Evolutionary conservation across 2,113 vertebrate genomes (phyloP).

Genomic region (Sinosuthora webbiana): DNA sequence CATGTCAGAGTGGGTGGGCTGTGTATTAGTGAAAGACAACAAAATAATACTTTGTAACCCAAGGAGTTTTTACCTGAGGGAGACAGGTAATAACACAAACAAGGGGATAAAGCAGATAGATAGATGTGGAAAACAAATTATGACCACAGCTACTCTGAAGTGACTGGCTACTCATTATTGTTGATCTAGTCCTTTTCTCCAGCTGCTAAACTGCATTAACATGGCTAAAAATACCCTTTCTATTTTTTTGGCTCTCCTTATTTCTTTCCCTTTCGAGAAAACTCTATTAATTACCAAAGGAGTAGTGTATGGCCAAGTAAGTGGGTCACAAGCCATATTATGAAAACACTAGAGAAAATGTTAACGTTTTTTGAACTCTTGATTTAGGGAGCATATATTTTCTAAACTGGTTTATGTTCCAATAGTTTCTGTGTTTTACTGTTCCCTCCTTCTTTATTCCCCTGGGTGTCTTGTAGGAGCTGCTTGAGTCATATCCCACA

Average conservation of each 20-base stretch:
- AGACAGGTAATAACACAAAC: background rate
- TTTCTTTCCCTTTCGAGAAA: background rate
- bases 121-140: background rate
- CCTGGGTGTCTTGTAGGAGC: background rate
- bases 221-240: background rate
- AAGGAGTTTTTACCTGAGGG: background rate
- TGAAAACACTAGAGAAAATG: background rate
- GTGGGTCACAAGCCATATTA: background rate
- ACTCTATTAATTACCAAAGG: background rate
- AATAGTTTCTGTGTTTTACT: background rate
- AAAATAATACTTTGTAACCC: background rate
- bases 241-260: background rate
- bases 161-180: background rate
- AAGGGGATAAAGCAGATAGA: background rate
- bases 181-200: background rate
- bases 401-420: background rate
- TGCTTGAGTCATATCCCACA: background rate
- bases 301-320: background rate
- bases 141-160: background rate
- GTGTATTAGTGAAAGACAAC: background rate
- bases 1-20: background rate
- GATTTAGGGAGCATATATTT: background rate
- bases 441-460: background rate
- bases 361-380: background rate
- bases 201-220: background rate